Conservation (phyloP, 2,888 invertebrate genomes). For the Cheilosia soror region DNA sequence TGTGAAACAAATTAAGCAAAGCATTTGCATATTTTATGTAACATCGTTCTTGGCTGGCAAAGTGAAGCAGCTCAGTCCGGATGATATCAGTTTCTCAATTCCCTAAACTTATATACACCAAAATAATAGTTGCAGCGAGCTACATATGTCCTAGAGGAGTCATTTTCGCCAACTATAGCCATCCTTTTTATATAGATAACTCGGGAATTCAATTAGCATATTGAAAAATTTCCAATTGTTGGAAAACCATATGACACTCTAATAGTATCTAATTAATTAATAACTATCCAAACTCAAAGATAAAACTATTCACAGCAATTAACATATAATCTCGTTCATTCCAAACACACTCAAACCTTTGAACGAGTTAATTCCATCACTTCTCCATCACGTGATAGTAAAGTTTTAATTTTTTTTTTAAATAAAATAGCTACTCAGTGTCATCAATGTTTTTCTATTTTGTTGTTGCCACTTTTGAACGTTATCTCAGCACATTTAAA, state of each 20-base stretch:
- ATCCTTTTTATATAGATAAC: too few relatives aligned
- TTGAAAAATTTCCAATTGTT: background rate
- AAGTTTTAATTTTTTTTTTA: background rate
- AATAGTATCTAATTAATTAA: too few relatives aligned
- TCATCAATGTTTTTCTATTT: background rate
- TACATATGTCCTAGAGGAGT: too few relatives aligned
- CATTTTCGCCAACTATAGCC: too few relatives aligned
- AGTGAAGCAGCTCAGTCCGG: too few relatives aligned
- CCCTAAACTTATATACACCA: too few relatives aligned
- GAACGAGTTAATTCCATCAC: background rate
- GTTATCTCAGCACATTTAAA: background rate
- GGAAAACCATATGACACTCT: background rate
- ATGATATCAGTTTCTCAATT: too few relatives aligned
- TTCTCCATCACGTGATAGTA: background rate
- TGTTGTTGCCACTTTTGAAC: background rate
- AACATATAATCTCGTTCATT: background rate
- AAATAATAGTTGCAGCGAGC: too few relatives aligned
- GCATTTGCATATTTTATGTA: too few relatives aligned
- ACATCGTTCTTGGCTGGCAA: too few relatives aligned
- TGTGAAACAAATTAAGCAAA: too few relatives aligned
- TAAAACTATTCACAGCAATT: background rate
- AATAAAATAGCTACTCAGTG: background rate
- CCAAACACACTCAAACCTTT: background rate
- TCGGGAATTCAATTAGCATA: background rate
- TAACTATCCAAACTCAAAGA: background rate